Evolutionary conservation across 2,888 invertebrate genomes (phyloP), one percentile per base, ranked within the genome.

Genomic region (Drosophila ustulata): DNA sequence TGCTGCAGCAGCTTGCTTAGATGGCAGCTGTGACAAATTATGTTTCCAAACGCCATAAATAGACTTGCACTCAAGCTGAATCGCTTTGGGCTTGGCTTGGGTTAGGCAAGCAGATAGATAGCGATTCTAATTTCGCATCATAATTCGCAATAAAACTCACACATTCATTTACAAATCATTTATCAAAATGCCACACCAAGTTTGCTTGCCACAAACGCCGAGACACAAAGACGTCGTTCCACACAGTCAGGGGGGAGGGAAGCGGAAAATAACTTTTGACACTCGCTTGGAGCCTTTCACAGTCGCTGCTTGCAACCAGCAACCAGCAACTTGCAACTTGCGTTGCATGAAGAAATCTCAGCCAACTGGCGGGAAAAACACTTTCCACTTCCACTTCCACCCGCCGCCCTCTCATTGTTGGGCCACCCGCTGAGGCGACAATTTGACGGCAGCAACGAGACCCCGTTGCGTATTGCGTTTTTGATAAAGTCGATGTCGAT

Each of bases 91-190:
- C 53, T 41, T 41, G 39, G n/a, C n/a, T n/a, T n/a, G n/a, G n/a
- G n/a, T n/a, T n/a, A n/a, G 25, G 4, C 0, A 7, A n/a, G 11
- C 18, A 8, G 52, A 2, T 59, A 39, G 34, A 18, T 18, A 18
- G 66, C 63, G 52, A 23, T 53, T 69, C 57, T 67, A 70, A 82
- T 80, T 76, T 71, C 61, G 26, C 75, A 13, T 74, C 67, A 67
- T 78, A 78, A 82, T 82, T 84, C 82, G 69, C 82, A 53, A 87
- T 64, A 68, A 84, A 82, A 72, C 71, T 75, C 82, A 82, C 72
- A 82, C 72, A 50, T 85, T 85, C 70, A 82, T 85, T 82, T 82
- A 72, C 88, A 87, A 82, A 85, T 79, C 82, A 85, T 82, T 82
- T 85, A 82, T 82, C 85, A 87, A 75, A 84, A 32, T 61, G 61